Conservation (phyloP, 2,113 vertebrate species). For the Salvelinus namaycush region DNA sequence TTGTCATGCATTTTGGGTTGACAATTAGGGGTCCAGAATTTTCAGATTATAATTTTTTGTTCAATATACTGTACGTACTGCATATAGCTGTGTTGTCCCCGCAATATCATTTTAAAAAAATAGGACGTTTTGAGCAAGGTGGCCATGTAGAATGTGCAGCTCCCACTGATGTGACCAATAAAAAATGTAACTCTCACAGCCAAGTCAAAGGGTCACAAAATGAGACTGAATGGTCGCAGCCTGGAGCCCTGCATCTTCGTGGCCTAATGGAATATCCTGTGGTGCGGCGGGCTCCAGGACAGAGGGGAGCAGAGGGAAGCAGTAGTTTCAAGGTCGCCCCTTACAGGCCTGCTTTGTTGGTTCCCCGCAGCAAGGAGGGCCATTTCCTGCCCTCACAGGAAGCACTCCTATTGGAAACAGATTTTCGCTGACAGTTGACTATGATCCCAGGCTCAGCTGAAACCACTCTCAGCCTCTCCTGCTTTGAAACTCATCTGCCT, state of each 20-base stretch:
- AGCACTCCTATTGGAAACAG: constrained; percentile 84
- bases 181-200: too few relatives aligned
- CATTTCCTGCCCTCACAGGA: constrained; percentile 83
- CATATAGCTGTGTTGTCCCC: too few relatives aligned
- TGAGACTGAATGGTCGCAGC: neutral
- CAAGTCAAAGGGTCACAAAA: too few relatives aligned
- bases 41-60: too few relatives aligned
- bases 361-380: constrained; percentile 69
- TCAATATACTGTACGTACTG: too few relatives aligned
- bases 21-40: too few relatives aligned
- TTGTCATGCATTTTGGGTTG: too few relatives aligned
- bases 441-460: constrained; percentile 58
- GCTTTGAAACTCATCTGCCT: constrained; percentile 66
- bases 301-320: constrained; percentile 47
- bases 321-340: constrained; percentile 55
- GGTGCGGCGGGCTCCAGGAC: constrained; percentile 22
- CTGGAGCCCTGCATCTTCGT: neutral
- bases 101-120: too few relatives aligned
- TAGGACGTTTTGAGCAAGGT: too few relatives aligned
- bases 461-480: constrained; percentile 60
- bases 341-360: constrained; percentile 76
- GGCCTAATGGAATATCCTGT: neutral
- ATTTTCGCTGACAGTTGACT: constrained; percentile 70
- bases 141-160: too few relatives aligned
- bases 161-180: too few relatives aligned